Evolutionary conservation across 2,888 invertebrate species (phyloP), one percentile per base, ranked within the genome.

Genomic region (Trisateles emortualis): DNA sequence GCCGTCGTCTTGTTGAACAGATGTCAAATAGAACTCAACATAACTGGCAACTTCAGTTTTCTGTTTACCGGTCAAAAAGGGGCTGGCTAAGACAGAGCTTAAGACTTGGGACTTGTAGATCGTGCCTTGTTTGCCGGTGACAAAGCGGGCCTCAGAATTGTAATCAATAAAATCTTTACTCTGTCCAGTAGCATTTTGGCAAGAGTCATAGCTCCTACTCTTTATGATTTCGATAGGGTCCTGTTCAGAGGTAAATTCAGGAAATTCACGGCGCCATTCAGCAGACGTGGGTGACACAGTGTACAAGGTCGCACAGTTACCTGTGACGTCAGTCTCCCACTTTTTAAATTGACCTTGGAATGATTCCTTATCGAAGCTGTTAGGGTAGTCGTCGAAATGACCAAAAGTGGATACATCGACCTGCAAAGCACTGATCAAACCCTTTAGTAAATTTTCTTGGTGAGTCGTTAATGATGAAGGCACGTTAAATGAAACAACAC

Each of bases 261-360:
- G 94, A 8, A 93, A 72, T 51, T 87, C 86, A 39, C 94, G 88
- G 29, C 94, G 81, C 78, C 94, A 84, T 74, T 94, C 93, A 14
- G 94, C 85, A 0, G 94, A 91, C 40, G 95, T 80, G 0, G 94
- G 94, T 6, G 93, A 91, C 38, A 96, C 93, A 45, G 95, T 94
- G 82, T 96, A 96, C 4, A 94, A 75, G 9, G 95, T 95, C 70
- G 96, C 95, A 68, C 95, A 95, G 78, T 94, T 94, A 35, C 96
- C 96, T 41, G 94, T 94, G 17, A 96, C 94, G 32, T 95, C 94
- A 63, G 95, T 93, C 85, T 96, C 96, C 94, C 96, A 94, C 60
- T 94, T 94, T 65, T 94, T 95, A 86, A 93, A 96, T 41, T 94
- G 88, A 1, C 94, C 95, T 69, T 92, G 94, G 24, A 91, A 81